Evolutionary conservation across 1,140 invertebrate species (phyloP).

Genomic region (Neoseiulus cucumeris): DNA sequence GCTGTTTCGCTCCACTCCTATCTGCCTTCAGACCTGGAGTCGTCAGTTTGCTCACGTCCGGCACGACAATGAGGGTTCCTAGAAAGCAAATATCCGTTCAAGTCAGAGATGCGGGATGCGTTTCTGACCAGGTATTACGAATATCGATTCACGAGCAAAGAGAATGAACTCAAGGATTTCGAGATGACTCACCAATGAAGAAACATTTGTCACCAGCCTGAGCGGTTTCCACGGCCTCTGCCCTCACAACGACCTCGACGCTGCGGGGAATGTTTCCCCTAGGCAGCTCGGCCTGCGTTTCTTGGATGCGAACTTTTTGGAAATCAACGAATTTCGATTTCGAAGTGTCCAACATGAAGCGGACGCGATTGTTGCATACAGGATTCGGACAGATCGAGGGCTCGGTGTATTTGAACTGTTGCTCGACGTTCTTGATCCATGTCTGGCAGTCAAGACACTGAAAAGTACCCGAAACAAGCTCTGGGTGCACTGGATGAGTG

Average conservation of each 20-base stretch:
- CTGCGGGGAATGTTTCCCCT: constrained; percentile 86
- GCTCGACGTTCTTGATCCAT: constrained; percentile 79
- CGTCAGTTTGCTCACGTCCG: constrained; percentile 73
- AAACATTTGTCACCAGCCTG: constrained; percentile 81
- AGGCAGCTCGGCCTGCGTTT: constrained; percentile 90
- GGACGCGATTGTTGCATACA: constrained; percentile 71
- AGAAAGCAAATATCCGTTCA: neutral
- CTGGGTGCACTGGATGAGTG: constrained; percentile 89
- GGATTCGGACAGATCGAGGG: constrained; percentile 89
- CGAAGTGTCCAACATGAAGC: constrained; percentile 77
- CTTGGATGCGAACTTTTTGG: constrained; percentile 95
- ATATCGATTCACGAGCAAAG: neutral
- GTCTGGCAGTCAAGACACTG: constrained; percentile 90
- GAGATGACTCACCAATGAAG: constrained; percentile 46
- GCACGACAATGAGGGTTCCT: constrained; percentile 86
- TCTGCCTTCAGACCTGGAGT: constrained; percentile 40
- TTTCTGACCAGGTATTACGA: neutral
- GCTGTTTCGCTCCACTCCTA: constrained; percentile 41
- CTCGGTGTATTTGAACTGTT: constrained; percentile 66
- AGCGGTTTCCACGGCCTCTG: constrained; percentile 85
- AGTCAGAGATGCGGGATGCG: neutral
- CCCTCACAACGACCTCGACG: constrained; percentile 84
- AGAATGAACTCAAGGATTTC: neutral
- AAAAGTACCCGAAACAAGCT: constrained; percentile 78
- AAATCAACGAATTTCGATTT: constrained; percentile 94